Conservation (phyloP, 2,113 vertebrate genomes). For the Trochalopteron elliotii region DNA sequence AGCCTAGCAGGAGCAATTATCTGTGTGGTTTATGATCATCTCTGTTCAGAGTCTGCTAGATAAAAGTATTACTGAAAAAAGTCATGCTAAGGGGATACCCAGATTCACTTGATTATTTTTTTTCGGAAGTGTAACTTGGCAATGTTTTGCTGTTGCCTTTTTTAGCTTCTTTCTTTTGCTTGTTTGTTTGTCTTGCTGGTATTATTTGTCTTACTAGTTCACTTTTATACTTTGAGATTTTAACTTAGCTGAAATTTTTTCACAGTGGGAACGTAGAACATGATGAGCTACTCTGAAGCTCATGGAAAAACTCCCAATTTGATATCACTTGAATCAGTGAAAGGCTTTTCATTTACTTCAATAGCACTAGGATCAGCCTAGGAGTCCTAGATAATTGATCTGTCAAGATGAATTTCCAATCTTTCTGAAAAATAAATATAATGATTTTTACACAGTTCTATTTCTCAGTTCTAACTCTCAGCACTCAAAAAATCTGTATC, state of each 20-base stretch:
- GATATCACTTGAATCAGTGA: conserved; percentile 3
- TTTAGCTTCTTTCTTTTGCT: neutral
- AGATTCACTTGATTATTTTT: neutral
- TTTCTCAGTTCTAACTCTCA: neutral
- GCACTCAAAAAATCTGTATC: conserved; percentile 7
- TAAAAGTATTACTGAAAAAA: conserved; percentile 7
- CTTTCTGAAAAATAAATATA: conserved; percentile 51
- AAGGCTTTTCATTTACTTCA: conserved; percentile 39
- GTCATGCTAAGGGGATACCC: neutral
- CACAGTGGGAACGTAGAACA: neutral
- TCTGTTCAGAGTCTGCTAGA: neutral
- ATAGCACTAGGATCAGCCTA: conserved; percentile 4
- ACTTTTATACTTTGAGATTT: neutral
- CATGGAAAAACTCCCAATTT: neutral
- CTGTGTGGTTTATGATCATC: neutral
- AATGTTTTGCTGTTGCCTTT: neutral
- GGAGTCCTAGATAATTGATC: conserved; percentile 49
- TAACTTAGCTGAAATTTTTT: neutral
- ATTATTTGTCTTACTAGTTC: neutral
- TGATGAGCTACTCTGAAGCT: neutral
- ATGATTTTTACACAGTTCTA: conserved; percentile 13
- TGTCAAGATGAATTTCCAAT: conserved; percentile 53
- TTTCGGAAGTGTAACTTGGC: neutral
- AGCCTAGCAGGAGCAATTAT: conserved; percentile 27
- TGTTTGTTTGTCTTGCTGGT: neutral